phyloP scores from a whole-genome alignment of 2,113 vertebrate species.

The Varanus salvator region DNA sequence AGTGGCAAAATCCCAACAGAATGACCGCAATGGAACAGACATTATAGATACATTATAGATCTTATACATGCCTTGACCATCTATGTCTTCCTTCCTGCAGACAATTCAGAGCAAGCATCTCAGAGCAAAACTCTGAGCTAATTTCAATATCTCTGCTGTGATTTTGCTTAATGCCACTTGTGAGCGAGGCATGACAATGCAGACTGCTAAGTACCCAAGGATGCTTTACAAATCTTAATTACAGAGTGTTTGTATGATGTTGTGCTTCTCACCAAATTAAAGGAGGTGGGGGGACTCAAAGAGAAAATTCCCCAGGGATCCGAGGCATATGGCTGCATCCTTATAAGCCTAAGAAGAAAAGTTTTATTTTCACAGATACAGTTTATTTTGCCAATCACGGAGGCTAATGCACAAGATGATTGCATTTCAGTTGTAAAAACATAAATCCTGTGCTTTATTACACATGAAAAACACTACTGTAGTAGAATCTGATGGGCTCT shows the following conservation, averaged over 20 bases:
- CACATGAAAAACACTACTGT: neutral
- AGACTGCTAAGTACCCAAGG: neutral
- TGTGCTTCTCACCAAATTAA: slow-evolving; percentile 15
- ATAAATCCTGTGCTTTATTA: neutral
- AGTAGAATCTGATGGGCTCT: neutral
- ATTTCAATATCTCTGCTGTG: neutral
- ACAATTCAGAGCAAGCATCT: neutral
- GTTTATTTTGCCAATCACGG: slow-evolving; percentile 10
- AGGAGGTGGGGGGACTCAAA: neutral
- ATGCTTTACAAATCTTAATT: slow-evolving; percentile 15
- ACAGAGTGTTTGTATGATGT: neutral
- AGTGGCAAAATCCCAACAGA: neutral
- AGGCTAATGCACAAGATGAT: slow-evolving; percentile 1
- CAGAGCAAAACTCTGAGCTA: neutral
- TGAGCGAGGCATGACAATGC: neutral
- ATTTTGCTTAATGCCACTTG: neutral
- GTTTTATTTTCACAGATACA: slow-evolving; percentile 1
- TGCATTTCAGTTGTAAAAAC: neutral
- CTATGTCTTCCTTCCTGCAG: neutral
- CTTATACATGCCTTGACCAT: neutral
- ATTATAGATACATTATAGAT: too few species aligned
- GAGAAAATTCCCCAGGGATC: neutral
- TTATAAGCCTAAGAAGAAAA: neutral
- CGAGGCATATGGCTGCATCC: slow-evolving; percentile 1
- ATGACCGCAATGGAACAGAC: neutral